phyloP scores from a whole-genome alignment of 2,888 invertebrate species.

The Rambutsinella grinnellia region DNA sequence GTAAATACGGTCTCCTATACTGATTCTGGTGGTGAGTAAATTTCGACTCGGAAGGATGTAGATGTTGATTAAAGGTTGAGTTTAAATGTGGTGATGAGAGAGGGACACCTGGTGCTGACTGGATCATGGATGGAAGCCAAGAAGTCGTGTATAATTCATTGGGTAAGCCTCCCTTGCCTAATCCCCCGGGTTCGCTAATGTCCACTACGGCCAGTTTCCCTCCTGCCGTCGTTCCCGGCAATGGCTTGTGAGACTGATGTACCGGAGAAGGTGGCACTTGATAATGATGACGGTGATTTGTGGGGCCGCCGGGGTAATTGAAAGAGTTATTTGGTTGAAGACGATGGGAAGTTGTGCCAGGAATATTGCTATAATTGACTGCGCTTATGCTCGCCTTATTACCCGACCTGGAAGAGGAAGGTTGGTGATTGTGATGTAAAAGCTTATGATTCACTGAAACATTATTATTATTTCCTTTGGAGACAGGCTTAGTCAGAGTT shows the following conservation, averaged over 20 bases:
- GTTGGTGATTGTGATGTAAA: background rate
- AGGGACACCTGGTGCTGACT: conserved; percentile 3
- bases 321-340: background rate
- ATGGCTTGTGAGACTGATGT: conserved; percentile 1
- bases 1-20: background rate
- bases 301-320: background rate
- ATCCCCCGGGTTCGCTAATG: background rate
- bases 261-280: conserved; percentile 22
- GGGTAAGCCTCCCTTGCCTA: conserved; percentile 17
- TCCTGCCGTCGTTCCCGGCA: background rate
- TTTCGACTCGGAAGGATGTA: background rate
- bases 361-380: conserved; percentile 49
- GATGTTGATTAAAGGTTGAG: background rate
- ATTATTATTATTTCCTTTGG: background rate
- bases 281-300: background rate
- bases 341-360: too few species aligned
- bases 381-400: conserved; percentile 43
- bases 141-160: conserved; percentile 49
- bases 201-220: background rate
- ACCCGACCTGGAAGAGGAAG: conserved; percentile 39
- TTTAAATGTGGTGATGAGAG: background rate
- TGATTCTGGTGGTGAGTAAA: too few species aligned
- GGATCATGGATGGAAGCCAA: conserved; percentile 50
- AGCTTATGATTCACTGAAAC: conserved; percentile 2
- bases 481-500: background rate